A percentile compares a stretch with the other conserved stretches of the same genome.
These are phyloP conservation scores for Lasioglossum vierecki DNA, from an alignment of 2,888 invertebrate species.

Conservation along the genomic window DNA sequence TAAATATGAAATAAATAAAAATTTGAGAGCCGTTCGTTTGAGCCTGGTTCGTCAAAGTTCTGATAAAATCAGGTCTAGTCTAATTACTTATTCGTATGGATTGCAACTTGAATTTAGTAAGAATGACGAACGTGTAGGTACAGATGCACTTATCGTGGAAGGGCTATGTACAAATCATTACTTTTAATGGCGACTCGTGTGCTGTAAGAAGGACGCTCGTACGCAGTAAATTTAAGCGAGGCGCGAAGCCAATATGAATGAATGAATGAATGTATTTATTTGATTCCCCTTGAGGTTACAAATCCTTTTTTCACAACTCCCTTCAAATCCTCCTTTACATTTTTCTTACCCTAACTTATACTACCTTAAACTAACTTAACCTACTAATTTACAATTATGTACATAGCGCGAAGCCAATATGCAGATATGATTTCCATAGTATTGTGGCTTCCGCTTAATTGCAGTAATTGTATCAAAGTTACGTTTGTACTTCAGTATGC, in stretches of 20 bases:
- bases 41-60: neutral
- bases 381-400: too few species aligned
- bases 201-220: constrained; percentile 48
- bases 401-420: constrained; percentile 32
- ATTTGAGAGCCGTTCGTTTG: too few species aligned
- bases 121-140: neutral
- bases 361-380: too few species aligned
- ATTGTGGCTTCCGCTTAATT: constrained; percentile 68
- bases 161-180: neutral
- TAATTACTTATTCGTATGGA: neutral
- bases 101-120: neutral
- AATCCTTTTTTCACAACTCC: too few species aligned
- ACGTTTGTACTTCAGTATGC: constrained; percentile 57
- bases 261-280: too few species aligned
- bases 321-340: too few species aligned
- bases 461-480: constrained; percentile 71
- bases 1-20: too few species aligned
- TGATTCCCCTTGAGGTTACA: too few species aligned
- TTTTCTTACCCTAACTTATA: too few species aligned
- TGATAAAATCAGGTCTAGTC: neutral
- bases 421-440: constrained; percentile 65
- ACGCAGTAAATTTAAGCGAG: constrained; percentile 59
- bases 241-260: constrained; percentile 41
- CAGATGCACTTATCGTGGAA: neutral
- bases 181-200: constrained; percentile 20